Evolutionary conservation across 35 echinoderm and acorn worm species (phyloP).

Genomic region (Hemicentrotus pulcherrimus): DNA sequence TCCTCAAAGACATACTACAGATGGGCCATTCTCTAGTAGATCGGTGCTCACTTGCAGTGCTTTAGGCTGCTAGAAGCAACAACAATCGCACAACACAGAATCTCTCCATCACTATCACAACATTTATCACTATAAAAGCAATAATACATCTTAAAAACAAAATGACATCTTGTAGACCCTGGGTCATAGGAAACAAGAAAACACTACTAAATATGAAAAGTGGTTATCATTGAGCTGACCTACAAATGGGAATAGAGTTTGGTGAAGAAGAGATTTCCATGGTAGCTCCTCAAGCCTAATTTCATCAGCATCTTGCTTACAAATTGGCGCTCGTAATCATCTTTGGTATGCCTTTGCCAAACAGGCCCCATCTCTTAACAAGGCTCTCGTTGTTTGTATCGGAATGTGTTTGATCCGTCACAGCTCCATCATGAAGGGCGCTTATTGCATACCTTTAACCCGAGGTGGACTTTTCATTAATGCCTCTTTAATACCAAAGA

Average conservation of each 20-base stretch:
- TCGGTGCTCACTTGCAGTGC: background rate
- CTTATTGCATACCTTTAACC: slow-evolving; percentile 18
- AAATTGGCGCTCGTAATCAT: slow-evolving; percentile 17
- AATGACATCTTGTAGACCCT: background rate
- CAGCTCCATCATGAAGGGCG: background rate
- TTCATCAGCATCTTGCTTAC: slow-evolving; percentile 47
- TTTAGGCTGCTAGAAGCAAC: background rate
- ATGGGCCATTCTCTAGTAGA: background rate
- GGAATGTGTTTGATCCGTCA: slow-evolving; percentile 42
- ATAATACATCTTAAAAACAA: background rate
- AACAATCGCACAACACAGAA: background rate
- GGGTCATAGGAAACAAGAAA: background rate
- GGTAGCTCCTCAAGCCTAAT: slow-evolving; percentile 19
- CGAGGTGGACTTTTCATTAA: slow-evolving; percentile 50
- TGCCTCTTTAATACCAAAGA: slow-evolving; percentile 46
- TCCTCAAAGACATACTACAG: background rate
- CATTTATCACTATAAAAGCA: background rate
- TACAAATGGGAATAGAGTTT: background rate
- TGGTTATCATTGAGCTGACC: background rate
- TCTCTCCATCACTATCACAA: background rate
- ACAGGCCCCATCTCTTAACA: slow-evolving; percentile 34
- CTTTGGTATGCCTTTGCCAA: slow-evolving; percentile 32
- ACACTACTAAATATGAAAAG: background rate
- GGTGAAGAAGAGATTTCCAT: slow-evolving; percentile 27
- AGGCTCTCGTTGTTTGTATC: slow-evolving; percentile 34